These are phyloP conservation scores for Parotocinclus haroldoi DNA, from an alignment of 2,797 vertebrate genomes.

Conservation along the genomic window DNA sequence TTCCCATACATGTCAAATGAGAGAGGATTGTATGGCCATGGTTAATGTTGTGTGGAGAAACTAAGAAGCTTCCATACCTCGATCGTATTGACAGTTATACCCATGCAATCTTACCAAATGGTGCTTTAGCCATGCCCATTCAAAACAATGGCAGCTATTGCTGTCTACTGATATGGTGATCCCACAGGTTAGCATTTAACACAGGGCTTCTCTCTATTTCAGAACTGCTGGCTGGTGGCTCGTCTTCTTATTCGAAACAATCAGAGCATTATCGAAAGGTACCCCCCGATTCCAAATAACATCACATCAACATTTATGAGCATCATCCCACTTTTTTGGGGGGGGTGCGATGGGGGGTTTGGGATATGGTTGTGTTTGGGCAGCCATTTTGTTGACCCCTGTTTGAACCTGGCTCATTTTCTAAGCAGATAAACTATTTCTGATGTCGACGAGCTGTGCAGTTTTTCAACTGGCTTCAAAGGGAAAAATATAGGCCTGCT, in stretches of 20 bases:
- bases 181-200: conserved; percentile 3
- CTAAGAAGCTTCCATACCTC: conserved; percentile 24
- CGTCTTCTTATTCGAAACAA: not conserved
- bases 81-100: conserved; percentile 43
- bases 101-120: conserved; percentile 44
- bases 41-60: conserved; percentile 28
- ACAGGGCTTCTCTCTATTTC: not conserved
- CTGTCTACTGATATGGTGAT: conserved; percentile 5
- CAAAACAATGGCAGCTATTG: conserved; percentile 10
- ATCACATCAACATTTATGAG: conserved; percentile 39
- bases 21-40: conserved; percentile 10
- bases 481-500: conserved; percentile 76
- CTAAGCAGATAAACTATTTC: conserved; percentile 67
- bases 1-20: conserved; percentile 26
- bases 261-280: conserved; percentile 28
- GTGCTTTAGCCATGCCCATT: conserved; percentile 16
- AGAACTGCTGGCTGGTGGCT: not conserved
- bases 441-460: conserved; percentile 69
- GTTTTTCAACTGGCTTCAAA: conserved; percentile 75
- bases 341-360: no score
- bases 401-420: conserved; percentile 68
- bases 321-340: conserved; percentile 46
- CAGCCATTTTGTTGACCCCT: conserved; percentile 68
- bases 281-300: conserved; percentile 34
- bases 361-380: no score